phyloP scores from a whole-genome alignment of 2,888 invertebrate genomes.

The Cheilosia vernalis region DNA sequence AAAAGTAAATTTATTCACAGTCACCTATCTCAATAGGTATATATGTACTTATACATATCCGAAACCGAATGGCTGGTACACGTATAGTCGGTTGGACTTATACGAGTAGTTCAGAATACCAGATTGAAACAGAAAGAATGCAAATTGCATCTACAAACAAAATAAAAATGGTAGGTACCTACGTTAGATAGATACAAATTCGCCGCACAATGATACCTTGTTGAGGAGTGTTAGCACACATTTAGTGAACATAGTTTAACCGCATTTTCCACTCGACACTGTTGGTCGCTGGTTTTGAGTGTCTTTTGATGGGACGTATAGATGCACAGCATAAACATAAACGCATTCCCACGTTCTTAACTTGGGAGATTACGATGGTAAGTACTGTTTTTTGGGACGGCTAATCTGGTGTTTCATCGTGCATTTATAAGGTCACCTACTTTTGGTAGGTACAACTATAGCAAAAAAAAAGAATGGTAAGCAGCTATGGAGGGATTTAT shows the following conservation, averaged over 20 bases:
- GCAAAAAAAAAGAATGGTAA: no score
- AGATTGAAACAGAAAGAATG: slow-evolving; percentile 20
- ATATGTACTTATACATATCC: no score
- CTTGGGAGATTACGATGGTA: slow-evolving; percentile 14
- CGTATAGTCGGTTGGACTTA: neutral
- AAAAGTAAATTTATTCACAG: slow-evolving; percentile 20
- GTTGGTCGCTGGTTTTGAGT: slow-evolving; percentile 4
- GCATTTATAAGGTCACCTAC: slow-evolving; percentile 26
- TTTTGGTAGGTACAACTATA: slow-evolving; percentile 1
- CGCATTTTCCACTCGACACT: slow-evolving; percentile 24
- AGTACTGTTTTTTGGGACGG: slow-evolving; percentile 17
- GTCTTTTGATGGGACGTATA: neutral
- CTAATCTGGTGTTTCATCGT: slow-evolving; percentile 9
- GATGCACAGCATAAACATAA: no score
- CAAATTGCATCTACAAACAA: slow-evolving; percentile 19
- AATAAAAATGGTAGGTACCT: neutral
- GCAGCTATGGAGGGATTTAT: no score
- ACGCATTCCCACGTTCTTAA: neutral
- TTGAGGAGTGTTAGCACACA: slow-evolving; percentile 2
- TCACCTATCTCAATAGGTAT: slow-evolving; percentile 9
- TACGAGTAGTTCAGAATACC: neutral
- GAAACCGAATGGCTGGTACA: no score
- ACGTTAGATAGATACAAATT: slow-evolving; percentile 2
- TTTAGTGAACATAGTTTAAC: slow-evolving; percentile 16
- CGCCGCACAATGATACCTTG: slow-evolving; percentile 3